Percentiles rank a stretch among this genome's conserved stretches.
These are phyloP conservation scores for Nemotelus nigrinus DNA, from an alignment of 2,888 invertebrate genomes.

Conservation along the genomic window DNA sequence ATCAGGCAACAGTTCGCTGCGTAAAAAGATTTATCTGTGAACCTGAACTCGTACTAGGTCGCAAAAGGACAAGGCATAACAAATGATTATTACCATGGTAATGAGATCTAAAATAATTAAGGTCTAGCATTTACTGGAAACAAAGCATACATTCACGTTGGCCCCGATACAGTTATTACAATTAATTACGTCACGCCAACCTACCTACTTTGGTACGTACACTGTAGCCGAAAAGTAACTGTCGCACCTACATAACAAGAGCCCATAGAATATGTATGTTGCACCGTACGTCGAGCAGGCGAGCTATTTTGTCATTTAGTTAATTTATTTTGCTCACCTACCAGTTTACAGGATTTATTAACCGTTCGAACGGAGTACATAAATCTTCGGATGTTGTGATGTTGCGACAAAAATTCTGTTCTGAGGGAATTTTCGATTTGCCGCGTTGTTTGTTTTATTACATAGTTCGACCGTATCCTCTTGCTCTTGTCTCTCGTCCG, in stretches of 20 bases:
- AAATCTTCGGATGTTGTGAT: constrained; percentile 31
- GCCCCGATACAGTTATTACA: too few relatives aligned
- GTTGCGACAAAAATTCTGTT: constrained; percentile 15
- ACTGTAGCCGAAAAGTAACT: constrained; percentile 23
- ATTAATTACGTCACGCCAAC: too few relatives aligned
- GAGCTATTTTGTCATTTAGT: constrained; percentile 44
- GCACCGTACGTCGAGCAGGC: constrained; percentile 1
- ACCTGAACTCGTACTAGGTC: too few relatives aligned
- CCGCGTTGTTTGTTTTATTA: constrained; percentile 23
- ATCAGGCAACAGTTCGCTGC: too few relatives aligned
- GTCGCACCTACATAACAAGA: constrained; percentile 13
- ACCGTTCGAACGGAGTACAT: constrained; percentile 37
- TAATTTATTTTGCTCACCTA: constrained; percentile 40
- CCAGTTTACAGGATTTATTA: constrained; percentile 42
- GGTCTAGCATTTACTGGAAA: too few relatives aligned
- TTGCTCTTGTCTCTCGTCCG: not conserved
- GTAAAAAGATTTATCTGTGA: too few relatives aligned
- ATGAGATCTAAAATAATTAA: too few relatives aligned
- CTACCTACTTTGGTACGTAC: not conserved
- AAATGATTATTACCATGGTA: too few relatives aligned
- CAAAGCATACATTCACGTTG: too few relatives aligned
- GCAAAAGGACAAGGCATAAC: too few relatives aligned
- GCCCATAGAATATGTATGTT: constrained; percentile 30
- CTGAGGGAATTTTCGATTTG: constrained; percentile 15
- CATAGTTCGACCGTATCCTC: not conserved